Evolutionary conservation across 2,888 invertebrate genomes (phyloP).

Genomic region (Oxytorus armatus): DNA sequence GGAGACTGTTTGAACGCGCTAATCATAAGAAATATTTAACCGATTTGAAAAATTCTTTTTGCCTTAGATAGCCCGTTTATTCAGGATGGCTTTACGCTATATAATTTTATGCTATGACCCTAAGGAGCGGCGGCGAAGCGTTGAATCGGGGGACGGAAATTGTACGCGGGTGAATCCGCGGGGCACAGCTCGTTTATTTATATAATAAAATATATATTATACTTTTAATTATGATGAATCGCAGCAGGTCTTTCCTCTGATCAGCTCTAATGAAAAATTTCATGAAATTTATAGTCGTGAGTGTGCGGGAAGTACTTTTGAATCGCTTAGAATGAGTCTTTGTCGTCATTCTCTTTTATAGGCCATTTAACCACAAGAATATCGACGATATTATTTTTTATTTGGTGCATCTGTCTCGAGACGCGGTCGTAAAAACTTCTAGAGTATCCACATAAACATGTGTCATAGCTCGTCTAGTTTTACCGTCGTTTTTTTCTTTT

Average conservation of each 20-base stretch:
- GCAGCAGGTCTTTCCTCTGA: background rate
- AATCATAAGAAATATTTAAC: no score
- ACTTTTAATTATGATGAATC: background rate
- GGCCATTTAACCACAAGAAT: conserved; percentile 8
- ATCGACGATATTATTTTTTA: conserved; percentile 3
- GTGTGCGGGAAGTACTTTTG: background rate
- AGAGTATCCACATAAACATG: conserved; percentile 14
- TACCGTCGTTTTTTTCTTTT: background rate
- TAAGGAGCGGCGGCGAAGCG: no score
- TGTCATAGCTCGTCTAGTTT: conserved; percentile 35
- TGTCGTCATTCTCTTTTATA: conserved; percentile 3
- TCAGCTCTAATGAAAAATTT: conserved; percentile 5
- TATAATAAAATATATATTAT: no score
- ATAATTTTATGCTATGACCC: no score
- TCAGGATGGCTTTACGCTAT: no score
- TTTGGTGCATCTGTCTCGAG: background rate
- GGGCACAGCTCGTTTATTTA: no score
- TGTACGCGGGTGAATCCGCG: no score
- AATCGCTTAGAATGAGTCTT: conserved; percentile 21
- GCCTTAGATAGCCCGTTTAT: no score
- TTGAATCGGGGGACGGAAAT: no score
- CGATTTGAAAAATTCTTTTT: no score
- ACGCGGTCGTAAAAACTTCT: conserved; percentile 25
- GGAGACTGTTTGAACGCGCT: no score
- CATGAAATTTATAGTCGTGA: conserved; percentile 23